Evolutionary conservation across 2,888 invertebrate genomes (phyloP), one percentile per base, ranked within the genome.

Genomic region (Arge pagana): DNA sequence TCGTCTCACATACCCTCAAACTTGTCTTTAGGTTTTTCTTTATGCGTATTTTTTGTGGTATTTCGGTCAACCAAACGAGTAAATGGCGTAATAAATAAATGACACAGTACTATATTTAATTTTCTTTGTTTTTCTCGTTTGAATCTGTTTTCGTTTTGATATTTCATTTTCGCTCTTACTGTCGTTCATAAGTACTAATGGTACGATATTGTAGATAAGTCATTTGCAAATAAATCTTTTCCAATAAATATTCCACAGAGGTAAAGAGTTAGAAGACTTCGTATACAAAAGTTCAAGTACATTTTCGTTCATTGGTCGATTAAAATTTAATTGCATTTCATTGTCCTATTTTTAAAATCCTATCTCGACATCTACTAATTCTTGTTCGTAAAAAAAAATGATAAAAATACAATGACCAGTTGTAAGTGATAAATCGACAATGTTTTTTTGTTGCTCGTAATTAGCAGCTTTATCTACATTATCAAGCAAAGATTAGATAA

Each of bases 401-500:
- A 52, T 49, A 56, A 18, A 18, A 26, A 39, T 15, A 31, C 18
- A 24, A n/a, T 21, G 16, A 28, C 41, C 40, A 21, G 10, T 21
- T 5, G 8, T 30, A 30, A n/a, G 30, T 45, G 8, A 4, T 16
- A 26, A 26, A 13, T 45, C 36, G 23, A 37, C 45, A 36, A 36
- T 52, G 30, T 31, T 16, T 24, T 19, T 33, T 33, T 42, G 15
- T 28, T 7, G 31, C 21, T 30, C 33, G 18, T 48, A 57, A 23
- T 35, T 43, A 26, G 36, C 43, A 33, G n/a, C 30, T 15, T 39
- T 60, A 61, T 70, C 83, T 81, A 91, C 91, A 91, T 91, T 64
- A 94, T 89, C 43, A 88, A 87, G 79, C 94, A 94, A 62, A 94
- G 80, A 23, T 90, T 93, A 0, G 93, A 93, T 15, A 91, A 81